A percentile compares a stretch with the other conserved stretches of the same genome.
phyloP scores from a whole-genome alignment of 2,888 invertebrate species.

The Nycteola revayana region DNA sequence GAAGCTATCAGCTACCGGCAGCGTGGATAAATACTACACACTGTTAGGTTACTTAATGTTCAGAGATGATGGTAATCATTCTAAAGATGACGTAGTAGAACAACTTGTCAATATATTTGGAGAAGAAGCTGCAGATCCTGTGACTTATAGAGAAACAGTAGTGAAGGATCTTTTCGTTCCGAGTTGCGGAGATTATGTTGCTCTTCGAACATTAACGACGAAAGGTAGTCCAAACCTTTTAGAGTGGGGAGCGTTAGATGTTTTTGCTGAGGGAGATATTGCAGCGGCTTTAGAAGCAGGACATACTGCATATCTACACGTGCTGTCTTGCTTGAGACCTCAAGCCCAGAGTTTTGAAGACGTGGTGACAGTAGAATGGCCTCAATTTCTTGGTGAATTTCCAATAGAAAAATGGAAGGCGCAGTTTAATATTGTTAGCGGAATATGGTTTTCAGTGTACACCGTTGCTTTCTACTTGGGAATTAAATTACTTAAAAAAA shows the following conservation, averaged over 20 bases:
- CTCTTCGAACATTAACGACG: conserved; percentile 41
- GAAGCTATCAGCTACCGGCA: conserved; percentile 51
- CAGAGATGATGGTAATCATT: conserved; percentile 31
- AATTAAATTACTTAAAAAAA: conserved; percentile 35
- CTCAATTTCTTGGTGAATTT: conserved; percentile 37
- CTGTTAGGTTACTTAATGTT: conserved; percentile 60
- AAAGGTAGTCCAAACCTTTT: conserved; percentile 38
- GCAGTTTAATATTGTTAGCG: conserved; percentile 43
- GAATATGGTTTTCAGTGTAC: conserved; percentile 41
- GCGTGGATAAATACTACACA: conserved; percentile 44
- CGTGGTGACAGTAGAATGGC: conserved; percentile 39
- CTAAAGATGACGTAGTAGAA: conserved; percentile 51
- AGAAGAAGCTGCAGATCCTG: conserved; percentile 49
- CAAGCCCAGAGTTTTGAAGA: conserved; percentile 69
- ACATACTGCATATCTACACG: conserved; percentile 59
- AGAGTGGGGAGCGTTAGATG: conserved; percentile 71
- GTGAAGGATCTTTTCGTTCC: conserved; percentile 64
- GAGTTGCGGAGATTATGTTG: conserved; percentile 64
- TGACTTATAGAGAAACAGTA: conserved; percentile 53
- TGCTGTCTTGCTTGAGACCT: conserved; percentile 60
- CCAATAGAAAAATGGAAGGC: conserved; percentile 41
- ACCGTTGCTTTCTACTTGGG: conserved; percentile 41
- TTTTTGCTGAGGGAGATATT: conserved; percentile 70
- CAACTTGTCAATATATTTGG: conserved; percentile 67
- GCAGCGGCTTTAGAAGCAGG: conserved; percentile 69